Base-by-base conservation (phyloP, 2,888 invertebrate genomes). In the Acleris laterana region DNA sequence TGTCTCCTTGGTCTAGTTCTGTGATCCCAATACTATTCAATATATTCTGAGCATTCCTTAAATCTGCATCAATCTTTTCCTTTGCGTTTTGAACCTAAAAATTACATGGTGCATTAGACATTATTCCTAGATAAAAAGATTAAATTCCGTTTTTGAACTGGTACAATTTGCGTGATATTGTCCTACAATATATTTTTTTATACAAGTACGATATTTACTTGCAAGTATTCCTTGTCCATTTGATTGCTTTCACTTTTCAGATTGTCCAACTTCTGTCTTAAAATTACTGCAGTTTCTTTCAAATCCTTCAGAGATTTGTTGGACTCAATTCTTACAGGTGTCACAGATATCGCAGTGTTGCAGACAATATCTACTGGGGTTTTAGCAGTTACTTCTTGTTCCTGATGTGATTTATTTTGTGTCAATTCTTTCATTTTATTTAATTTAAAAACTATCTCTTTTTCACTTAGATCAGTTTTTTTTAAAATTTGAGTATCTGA, bases 21-120 rank as follows among this genome's bases (percentile, higher is more conserved):
- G 78, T 73, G 71, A 90, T 80, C 25, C 90, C 91, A 78, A 89
- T 82, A 68, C 82, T 87, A 61, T 70, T 76, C 20, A 92, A 69
- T 69, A 90, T 89, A 68, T 83, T 85, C 70, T 85, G 77, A 58
- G 90, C 80, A 81, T 87, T 87, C 76, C 82, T 84, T 64, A 88
- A 77, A 90, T 95, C 80, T 86, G 93, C 80, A 91, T 93, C 80
- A 93, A 83, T 82, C 71, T 78, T 84, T 72, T 89, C 89, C 84
- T 81, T 81, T 50, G 84, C 84, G 72, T 89, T 89, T 71, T 82
- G 81, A 9, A 81, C 84, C 93, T 93, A 76, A 32, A 55, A 19
- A n/a, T 46, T 0, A 48, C 19, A 49, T n/a, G 9, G 20, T 11
- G 32, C 38, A 38, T 53, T 49, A 6, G 11, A 20, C 5, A 5